Evolutionary conservation across 1,140 invertebrate species (phyloP).

Genomic region (Phenacoccus solenopsis): DNA sequence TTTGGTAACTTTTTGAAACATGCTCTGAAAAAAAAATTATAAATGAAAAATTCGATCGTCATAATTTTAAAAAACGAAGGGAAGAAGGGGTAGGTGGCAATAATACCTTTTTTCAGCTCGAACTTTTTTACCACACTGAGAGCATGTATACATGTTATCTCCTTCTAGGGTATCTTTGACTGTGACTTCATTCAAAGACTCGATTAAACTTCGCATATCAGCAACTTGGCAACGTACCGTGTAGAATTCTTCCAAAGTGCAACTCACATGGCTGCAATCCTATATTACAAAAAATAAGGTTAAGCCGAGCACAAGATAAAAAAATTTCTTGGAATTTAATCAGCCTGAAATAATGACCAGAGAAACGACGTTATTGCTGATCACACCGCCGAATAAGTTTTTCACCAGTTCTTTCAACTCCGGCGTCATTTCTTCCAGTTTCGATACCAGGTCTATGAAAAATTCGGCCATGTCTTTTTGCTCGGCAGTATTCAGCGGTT

Average conservation of each 20-base stretch:
- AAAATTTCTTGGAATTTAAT: neutral
- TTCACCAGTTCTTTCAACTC: conserved; percentile 83
- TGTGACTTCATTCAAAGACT: conserved; percentile 88
- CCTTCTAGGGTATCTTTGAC: conserved; percentile 93
- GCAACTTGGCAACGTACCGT: conserved; percentile 90
- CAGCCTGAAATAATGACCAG: conserved; percentile 37
- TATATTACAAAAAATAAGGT: conserved; percentile 30
- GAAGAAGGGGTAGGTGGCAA: conserved; percentile 4
- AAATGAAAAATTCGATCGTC: conserved; percentile 16
- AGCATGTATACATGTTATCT: conserved; percentile 96
- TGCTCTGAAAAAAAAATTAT: conserved; percentile 45
- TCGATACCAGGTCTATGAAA: conserved; percentile 90
- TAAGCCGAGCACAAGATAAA: neutral
- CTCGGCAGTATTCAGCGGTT: conserved; percentile 87
- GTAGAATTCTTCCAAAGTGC: conserved; percentile 90
- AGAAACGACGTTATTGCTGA: conserved; percentile 90
- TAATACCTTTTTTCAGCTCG: conserved; percentile 75
- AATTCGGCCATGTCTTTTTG: conserved; percentile 98
- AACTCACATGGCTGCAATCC: conserved; percentile 88
- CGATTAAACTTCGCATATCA: conserved; percentile 89
- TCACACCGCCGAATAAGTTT: conserved; percentile 78
- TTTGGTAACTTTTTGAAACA: conserved; percentile 89
- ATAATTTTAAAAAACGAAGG: neutral
- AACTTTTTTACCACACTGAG: conserved; percentile 87
- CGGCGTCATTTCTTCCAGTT: conserved; percentile 89